phyloP scores from a whole-genome alignment of 92 coral and sea anemone species.

The Scolanthus callimorphus region DNA sequence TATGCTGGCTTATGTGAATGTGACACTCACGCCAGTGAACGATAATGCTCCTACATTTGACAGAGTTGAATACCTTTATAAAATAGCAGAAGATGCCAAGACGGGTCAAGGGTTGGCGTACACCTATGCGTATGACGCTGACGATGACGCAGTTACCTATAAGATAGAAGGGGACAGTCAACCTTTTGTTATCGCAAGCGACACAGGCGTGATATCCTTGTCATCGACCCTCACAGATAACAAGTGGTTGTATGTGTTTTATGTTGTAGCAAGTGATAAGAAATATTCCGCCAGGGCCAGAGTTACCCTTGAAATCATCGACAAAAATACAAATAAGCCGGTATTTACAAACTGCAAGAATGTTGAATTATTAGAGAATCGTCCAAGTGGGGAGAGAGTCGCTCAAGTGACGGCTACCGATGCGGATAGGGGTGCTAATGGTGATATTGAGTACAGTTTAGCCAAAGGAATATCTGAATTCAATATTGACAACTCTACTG shows the following conservation, averaged over 20 bases:
- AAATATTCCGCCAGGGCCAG: constrained; percentile 8
- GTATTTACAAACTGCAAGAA: constrained; percentile 50
- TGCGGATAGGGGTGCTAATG: constrained; percentile 48
- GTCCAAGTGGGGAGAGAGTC: constrained; percentile 55
- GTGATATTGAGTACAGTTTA: constrained; percentile 69
- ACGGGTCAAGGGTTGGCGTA: constrained; percentile 53
- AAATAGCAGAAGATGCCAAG: constrained; percentile 58
- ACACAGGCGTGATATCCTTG: constrained; percentile 57
- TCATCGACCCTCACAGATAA: constrained; percentile 12
- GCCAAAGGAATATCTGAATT: constrained; percentile 42
- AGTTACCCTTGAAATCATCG: constrained; percentile 42
- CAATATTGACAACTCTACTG: constrained; percentile 72
- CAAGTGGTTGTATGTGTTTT: constrained; percentile 51
- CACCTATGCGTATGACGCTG: constrained; percentile 59
- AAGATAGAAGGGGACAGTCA: constrained; percentile 40
- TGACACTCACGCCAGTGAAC: constrained; percentile 49
- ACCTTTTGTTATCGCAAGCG: constrained; percentile 36
- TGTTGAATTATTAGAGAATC: constrained; percentile 55
- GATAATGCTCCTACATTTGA: constrained; percentile 71
- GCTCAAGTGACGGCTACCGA: constrained; percentile 64
- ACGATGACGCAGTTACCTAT: constrained; percentile 36
- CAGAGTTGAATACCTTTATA: constrained; percentile 25
- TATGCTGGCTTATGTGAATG: constrained; percentile 61
- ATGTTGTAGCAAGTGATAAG: constrained; percentile 60
- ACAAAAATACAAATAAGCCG: constrained; percentile 50